phyloP scores from a whole-genome alignment of 30 jellyfish, hydroid and myxozoan genomes.

The Aurelia aurita complex sp. Pacific region DNA sequence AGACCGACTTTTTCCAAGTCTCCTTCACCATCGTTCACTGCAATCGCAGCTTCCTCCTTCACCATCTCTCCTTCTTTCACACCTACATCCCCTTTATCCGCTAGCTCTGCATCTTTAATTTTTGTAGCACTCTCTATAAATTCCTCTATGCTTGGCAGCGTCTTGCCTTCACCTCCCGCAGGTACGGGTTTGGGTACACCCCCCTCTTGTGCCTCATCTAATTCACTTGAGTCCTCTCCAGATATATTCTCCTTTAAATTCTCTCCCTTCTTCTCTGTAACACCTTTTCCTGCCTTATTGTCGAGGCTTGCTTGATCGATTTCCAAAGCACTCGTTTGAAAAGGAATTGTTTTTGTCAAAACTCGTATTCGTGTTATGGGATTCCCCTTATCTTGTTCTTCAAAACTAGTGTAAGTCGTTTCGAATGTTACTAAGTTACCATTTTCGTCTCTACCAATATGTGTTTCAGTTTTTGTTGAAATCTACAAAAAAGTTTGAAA shows the following conservation, averaged over 20 bases:
- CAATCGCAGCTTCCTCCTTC: background rate
- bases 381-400: constrained; percentile 3
- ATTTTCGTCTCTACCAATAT: constrained; percentile 47
- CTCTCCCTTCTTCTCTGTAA: background rate
- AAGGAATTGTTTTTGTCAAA: constrained; percentile 39
- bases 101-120: background rate
- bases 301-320: constrained; percentile 19
- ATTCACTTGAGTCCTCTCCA: background rate
- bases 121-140: background rate
- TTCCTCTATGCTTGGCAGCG: background rate
- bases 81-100: background rate
- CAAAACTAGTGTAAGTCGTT: constrained; percentile 38
- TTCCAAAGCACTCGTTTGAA: constrained; percentile 33
- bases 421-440: constrained; percentile 49
- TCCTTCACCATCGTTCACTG: background rate
- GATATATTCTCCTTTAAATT: background rate
- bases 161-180: background rate
- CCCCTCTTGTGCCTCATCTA: background rate
- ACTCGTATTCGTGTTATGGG: constrained; percentile 21
- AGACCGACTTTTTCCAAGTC: background rate
- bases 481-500: constrained; percentile 11
- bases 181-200: background rate
- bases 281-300: constrained; percentile 2
- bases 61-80: background rate
- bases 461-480: constrained; percentile 36